Percentiles rank a stretch among this genome's conserved stretches.
phyloP scores from a whole-genome alignment of 2,888 invertebrate genomes.

The Magallana nippona region DNA sequence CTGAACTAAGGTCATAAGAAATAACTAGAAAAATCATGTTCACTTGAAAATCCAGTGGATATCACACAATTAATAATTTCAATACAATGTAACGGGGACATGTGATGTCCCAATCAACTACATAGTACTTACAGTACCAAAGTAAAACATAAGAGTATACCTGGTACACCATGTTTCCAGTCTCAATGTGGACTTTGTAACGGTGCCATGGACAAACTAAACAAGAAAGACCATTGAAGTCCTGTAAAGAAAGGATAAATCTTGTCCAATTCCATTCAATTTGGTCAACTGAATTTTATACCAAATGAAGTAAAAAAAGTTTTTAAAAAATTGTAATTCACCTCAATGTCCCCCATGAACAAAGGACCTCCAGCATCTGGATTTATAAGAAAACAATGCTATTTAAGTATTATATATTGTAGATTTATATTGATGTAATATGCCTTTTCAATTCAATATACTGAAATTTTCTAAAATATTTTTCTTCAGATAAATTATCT shows the following conservation, averaged over 20 bases:
- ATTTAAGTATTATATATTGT: background rate
- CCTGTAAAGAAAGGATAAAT: constrained; percentile 55
- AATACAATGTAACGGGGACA: too few relatives aligned
- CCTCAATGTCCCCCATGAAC: constrained; percentile 69
- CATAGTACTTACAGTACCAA: too few relatives aligned
- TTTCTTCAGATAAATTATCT: too few relatives aligned
- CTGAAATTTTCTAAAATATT: too few relatives aligned
- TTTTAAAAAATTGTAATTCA: constrained; percentile 37
- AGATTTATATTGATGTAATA: too few relatives aligned
- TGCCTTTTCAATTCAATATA: too few relatives aligned
- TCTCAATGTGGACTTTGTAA: constrained; percentile 66
- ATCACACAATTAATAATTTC: too few relatives aligned
- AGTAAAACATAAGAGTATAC: constrained; percentile 50
- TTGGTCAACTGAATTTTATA: background rate
- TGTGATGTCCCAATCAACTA: too few relatives aligned
- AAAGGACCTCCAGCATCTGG: constrained; percentile 69
- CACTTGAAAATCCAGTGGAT: too few relatives aligned
- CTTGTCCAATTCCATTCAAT: background rate
- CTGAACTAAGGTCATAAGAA: too few relatives aligned
- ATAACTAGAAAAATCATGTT: too few relatives aligned
- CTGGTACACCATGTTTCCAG: constrained; percentile 68
- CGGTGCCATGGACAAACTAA: constrained; percentile 72
- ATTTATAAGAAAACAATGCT: constrained; percentile 37
- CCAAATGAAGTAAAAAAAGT: background rate
- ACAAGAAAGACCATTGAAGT: constrained; percentile 64